These are phyloP conservation scores for Erythrocercus mccallii DNA, from an alignment of 2,113 vertebrate species.

Conservation along the genomic window DNA sequence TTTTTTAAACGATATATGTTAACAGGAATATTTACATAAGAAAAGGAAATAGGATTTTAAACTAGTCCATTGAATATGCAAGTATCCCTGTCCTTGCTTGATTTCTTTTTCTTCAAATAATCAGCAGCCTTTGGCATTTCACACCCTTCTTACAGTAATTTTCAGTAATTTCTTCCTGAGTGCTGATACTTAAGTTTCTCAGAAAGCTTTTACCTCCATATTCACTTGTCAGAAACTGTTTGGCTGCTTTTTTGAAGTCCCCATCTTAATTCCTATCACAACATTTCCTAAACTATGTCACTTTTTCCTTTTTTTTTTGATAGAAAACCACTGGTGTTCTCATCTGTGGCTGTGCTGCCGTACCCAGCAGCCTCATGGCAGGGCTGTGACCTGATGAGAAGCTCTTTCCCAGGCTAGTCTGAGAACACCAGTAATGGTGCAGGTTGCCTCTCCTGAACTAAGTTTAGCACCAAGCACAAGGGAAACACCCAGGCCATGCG, in stretches of 20 bases:
- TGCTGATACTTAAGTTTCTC: neutral
- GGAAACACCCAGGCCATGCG: fast-evolving
- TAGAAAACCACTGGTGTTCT: neutral
- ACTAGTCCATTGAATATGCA: neutral
- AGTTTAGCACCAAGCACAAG: neutral
- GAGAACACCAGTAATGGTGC: neutral
- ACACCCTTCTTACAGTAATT: neutral
- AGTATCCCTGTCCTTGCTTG: neutral
- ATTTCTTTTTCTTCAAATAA: neutral
- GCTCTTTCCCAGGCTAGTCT: neutral
- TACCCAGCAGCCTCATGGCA: neutral
- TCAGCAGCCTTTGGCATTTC: neutral
- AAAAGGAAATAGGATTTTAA: neutral
- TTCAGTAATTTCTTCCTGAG: neutral
- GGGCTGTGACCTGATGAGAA: neutral
- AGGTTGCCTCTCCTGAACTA: neutral
- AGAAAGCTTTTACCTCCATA: neutral
- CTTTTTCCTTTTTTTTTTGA: neutral
- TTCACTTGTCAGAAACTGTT: neutral
- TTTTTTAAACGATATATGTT: neutral
- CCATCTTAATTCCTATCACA: neutral
- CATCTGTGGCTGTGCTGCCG: neutral
- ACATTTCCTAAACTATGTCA: neutral
- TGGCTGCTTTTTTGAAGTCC: neutral
- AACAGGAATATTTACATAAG: neutral